Conservation (phyloP, 1,140 invertebrate genomes). For the Nautilus pompilius region DNA sequence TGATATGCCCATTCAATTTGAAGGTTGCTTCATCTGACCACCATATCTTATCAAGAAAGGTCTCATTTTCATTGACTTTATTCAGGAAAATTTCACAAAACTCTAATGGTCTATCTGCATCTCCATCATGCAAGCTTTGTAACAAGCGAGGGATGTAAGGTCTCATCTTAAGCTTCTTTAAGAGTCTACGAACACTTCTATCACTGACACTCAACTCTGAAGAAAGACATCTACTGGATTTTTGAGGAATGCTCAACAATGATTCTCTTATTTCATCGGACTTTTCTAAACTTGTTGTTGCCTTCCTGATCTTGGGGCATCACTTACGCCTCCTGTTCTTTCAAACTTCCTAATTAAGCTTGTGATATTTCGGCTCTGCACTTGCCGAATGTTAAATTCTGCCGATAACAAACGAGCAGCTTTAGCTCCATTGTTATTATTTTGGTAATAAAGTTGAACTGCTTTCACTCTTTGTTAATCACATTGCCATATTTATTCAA, state of each 20-base stretch:
- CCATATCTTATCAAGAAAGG: conserved; percentile 1
- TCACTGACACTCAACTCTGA: neutral
- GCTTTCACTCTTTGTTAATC: conserved; percentile 3
- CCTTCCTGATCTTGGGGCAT: neutral
- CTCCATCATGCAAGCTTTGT: conserved; percentile 1
- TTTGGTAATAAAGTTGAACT: neutral
- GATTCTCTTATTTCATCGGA: conserved; percentile 1
- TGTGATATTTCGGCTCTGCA: conserved; percentile 1
- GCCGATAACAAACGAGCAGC: neutral
- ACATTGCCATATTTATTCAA: neutral
- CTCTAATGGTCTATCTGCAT: neutral
- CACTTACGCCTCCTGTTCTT: neutral
- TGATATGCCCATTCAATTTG: conserved; percentile 3
- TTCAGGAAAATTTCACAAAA: neutral
- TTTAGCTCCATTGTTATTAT: conserved; percentile 1
- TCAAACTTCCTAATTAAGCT: conserved; percentile 4
- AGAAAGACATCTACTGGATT: neutral
- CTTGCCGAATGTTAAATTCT: neutral
- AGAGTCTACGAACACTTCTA: neutral
- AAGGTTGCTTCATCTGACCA: conserved; percentile 2
- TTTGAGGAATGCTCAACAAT: neutral
- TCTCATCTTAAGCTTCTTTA: conserved; percentile 6
- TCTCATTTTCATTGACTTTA: conserved; percentile 1
- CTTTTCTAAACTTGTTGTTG: conserved; percentile 2
- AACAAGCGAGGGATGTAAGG: neutral